Percentiles rank a stretch among this genome's conserved stretches.
Evolutionary conservation across 2,888 invertebrate species (phyloP).

Genomic region (Liposcelis brunnea): DNA sequence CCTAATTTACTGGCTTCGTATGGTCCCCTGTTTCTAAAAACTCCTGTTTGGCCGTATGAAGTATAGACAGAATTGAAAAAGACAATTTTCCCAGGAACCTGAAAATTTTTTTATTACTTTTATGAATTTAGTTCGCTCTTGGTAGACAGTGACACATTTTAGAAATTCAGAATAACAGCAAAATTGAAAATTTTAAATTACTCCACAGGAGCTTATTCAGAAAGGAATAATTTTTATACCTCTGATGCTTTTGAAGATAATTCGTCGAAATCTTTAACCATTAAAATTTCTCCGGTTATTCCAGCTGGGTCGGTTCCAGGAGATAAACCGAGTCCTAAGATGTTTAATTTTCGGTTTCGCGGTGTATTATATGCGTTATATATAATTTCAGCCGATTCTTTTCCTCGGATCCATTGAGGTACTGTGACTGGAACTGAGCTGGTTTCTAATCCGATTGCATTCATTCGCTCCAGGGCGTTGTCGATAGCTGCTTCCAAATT

Average conservation of each 20-base stretch:
- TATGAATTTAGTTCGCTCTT: too few relatives aligned
- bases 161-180: too few relatives aligned
- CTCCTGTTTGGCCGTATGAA: conserved; percentile 45
- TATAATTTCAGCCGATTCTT: conserved; percentile 33
- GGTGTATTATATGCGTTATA: too few relatives aligned
- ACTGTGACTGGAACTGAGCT: too few relatives aligned
- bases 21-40: conserved; percentile 48
- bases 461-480: conserved; percentile 36
- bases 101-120: not conserved
- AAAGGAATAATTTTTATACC: too few relatives aligned
- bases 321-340: conserved; percentile 54
- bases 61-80: conserved; percentile 50
- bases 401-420: conserved; percentile 16
- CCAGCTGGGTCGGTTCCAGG: conserved; percentile 50
- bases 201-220: too few relatives aligned
- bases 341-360: conserved; percentile 37
- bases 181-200: too few relatives aligned
- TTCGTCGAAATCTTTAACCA: conserved; percentile 49
- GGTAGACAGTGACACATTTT: too few relatives aligned
- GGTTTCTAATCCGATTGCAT: conserved; percentile 6
- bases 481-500: conserved; percentile 45
- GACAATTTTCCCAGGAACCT: conserved; percentile 55
- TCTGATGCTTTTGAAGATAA: too few relatives aligned
- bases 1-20: conserved; percentile 50
- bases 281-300: conserved; percentile 55